Evolutionary conservation across 2,888 invertebrate species (phyloP).

Genomic region (Rhingia campestris): DNA sequence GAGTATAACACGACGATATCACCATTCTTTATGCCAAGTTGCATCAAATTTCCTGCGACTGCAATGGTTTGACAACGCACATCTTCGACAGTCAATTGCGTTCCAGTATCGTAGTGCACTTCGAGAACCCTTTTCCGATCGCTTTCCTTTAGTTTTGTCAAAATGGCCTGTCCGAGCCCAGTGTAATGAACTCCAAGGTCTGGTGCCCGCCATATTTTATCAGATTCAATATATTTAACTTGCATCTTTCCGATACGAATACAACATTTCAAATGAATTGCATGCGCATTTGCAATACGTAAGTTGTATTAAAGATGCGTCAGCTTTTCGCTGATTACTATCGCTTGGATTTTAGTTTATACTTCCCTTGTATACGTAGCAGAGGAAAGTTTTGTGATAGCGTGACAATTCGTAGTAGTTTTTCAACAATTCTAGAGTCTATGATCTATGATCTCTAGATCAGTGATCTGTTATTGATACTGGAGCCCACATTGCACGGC

Average conservation of each 20-base stretch:
- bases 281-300: neutral
- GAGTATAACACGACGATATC: slow-evolving; percentile 72
- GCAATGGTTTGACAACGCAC: slow-evolving; percentile 61
- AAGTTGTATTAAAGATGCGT: neutral
- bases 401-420: too few relatives aligned
- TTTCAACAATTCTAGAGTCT: too few relatives aligned
- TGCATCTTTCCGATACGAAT: neutral
- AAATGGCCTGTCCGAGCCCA: slow-evolving; percentile 50
- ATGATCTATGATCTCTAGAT: too few relatives aligned
- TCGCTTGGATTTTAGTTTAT: too few relatives aligned
- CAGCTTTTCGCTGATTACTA: too few relatives aligned
- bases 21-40: slow-evolving; percentile 63
- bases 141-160: slow-evolving; percentile 23
- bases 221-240: slow-evolving; percentile 8
- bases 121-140: slow-evolving; percentile 63
- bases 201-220: slow-evolving; percentile 39
- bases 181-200: neutral
- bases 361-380: too few relatives aligned
- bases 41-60: slow-evolving; percentile 62
- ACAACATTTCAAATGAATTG: neutral
- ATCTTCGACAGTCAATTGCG: slow-evolving; percentile 52
- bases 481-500: too few relatives aligned
- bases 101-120: slow-evolving; percentile 63
- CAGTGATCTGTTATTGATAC: too few relatives aligned
- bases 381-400: too few relatives aligned